Percentiles rank a stretch among this genome's conserved stretches.
These are phyloP conservation scores for Atethmia centrago DNA, from an alignment of 2,888 invertebrate species.

Conservation along the genomic window DNA sequence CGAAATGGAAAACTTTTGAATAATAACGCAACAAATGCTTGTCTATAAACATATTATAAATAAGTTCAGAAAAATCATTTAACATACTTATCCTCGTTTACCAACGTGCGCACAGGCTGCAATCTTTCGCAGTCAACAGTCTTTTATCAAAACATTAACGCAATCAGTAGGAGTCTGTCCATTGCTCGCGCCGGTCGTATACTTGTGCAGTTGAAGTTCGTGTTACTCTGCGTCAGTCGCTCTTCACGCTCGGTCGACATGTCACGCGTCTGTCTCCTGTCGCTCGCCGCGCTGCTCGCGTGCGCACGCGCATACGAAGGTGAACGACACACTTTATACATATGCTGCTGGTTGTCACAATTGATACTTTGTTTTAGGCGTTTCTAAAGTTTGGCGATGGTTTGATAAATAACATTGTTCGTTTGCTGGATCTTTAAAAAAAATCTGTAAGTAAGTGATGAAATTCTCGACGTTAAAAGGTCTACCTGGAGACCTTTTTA, in stretches of 20 bases:
- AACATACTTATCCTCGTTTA: constrained; percentile 29
- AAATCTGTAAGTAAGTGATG: constrained; percentile 1
- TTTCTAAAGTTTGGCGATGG: constrained; percentile 63
- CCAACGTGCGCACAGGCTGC: constrained; percentile 55
- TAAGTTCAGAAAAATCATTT: constrained; percentile 6
- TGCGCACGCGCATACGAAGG: constrained; percentile 77
- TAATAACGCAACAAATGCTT: background rate
- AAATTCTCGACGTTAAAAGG: no score
- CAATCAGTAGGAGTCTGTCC: constrained; percentile 49
- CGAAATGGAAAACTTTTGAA: background rate
- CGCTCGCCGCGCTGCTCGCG: constrained; percentile 71
- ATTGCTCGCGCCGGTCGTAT: constrained; percentile 35
- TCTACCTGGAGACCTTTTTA: background rate
- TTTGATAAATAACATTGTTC: background rate
- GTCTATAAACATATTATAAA: background rate
- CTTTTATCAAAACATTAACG: constrained; percentile 78
- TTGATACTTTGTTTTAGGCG: constrained; percentile 67
- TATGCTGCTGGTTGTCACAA: constrained; percentile 68
- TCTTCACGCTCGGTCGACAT: constrained; percentile 56
- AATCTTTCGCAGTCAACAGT: constrained; percentile 80
- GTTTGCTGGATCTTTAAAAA: background rate
- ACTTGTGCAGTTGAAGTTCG: constrained; percentile 8
- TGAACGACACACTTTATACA: constrained; percentile 71
- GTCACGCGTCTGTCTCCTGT: constrained; percentile 72
- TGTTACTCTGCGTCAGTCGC: constrained; percentile 18